A percentile compares a stretch with the other conserved stretches of the same genome.
phyloP scores from a whole-genome alignment of 2,113 vertebrate species.

The Amphilophus citrinellus region DNA sequence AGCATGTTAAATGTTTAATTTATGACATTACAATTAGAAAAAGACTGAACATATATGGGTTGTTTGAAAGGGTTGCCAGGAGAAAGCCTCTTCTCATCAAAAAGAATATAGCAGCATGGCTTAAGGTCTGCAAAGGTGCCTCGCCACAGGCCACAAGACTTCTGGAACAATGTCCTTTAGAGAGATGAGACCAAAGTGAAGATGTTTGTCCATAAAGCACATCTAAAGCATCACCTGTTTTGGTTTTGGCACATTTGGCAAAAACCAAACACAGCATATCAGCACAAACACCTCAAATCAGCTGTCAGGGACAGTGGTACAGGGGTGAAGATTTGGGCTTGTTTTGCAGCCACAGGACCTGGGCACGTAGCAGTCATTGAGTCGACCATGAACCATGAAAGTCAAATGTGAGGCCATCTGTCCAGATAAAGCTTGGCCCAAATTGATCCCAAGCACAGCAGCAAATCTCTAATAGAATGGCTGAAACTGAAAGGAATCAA shows the following conservation, averaged over 20 bases:
- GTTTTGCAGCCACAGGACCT: background rate
- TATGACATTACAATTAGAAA: background rate
- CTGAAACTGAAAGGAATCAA: background rate
- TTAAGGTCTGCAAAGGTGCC: constrained; percentile 1
- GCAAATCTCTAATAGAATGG: background rate
- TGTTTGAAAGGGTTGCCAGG: background rate
- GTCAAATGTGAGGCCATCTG: background rate
- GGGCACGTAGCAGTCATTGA: background rate
- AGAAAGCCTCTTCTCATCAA: background rate
- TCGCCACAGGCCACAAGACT: background rate
- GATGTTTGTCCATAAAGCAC: background rate
- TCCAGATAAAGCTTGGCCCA: background rate
- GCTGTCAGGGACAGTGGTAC: background rate
- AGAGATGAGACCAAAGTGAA: background rate
- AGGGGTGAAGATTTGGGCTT: background rate
- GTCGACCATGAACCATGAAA: background rate
- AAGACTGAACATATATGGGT: background rate
- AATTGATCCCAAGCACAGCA: background rate
- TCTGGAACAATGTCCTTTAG: background rate
- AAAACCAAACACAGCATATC: background rate
- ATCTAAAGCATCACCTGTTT: background rate
- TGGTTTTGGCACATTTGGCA: background rate
- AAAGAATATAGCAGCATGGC: no score
- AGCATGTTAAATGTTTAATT: background rate
- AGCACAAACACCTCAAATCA: background rate